A percentile compares a stretch with the other conserved stretches of the same genome.
Evolutionary conservation across 2,888 invertebrate species (phyloP).

Genomic region (Rapana venosa): DNA sequence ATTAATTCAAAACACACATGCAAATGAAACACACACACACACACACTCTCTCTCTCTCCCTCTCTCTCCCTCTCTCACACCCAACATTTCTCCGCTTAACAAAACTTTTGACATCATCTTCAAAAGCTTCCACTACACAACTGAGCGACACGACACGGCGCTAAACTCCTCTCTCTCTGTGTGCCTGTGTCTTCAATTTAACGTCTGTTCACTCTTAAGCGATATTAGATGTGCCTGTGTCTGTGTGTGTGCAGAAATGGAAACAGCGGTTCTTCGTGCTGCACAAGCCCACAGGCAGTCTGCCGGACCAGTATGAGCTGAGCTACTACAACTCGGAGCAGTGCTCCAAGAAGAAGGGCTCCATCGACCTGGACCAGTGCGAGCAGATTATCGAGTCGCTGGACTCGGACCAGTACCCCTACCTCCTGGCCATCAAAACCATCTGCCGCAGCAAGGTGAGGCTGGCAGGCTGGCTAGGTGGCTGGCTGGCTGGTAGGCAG

Average conservation of each 20-base stretch:
- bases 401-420: slow-evolving; percentile 71
- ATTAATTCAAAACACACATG: not conserved
- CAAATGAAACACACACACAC: slow-evolving; percentile 15
- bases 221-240: no score
- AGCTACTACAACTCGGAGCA: slow-evolving; percentile 91
- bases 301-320: slow-evolving; percentile 94
- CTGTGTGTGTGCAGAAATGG: slow-evolving; percentile 87
- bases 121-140: no score
- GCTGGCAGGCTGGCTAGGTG: no score
- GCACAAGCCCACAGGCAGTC: slow-evolving; percentile 89
- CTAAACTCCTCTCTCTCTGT: no score
- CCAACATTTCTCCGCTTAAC: no score
- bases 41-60: no score
- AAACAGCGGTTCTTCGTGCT: slow-evolving; percentile 95
- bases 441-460: slow-evolving; percentile 75
- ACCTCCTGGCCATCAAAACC: slow-evolving; percentile 74
- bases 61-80: no score
- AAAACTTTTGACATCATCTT: no score
- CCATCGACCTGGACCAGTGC: slow-evolving; percentile 93
- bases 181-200: no score
- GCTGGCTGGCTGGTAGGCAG: not conserved
- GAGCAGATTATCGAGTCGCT: slow-evolving; percentile 86
- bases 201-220: no score
- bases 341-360: slow-evolving; percentile 75
- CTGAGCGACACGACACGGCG: no score